phyloP scores from a whole-genome alignment of 2,113 vertebrate species.

The Cygnus buccinator region DNA sequence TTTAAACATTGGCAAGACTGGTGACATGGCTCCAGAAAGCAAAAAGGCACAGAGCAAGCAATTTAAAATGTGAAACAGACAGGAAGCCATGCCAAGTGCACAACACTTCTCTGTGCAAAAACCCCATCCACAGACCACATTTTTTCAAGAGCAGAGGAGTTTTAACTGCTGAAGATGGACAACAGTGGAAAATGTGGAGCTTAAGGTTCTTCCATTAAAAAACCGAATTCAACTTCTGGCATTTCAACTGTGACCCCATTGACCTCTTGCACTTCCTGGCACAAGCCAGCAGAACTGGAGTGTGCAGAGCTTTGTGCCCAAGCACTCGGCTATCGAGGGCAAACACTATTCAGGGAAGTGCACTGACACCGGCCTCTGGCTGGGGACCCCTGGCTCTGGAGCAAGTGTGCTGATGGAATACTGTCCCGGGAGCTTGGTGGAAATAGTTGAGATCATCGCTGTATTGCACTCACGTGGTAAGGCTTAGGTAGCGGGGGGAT shows the following conservation, averaged over 20 bases:
- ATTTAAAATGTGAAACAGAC: background rate
- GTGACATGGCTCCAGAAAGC: background rate
- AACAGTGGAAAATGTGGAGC: background rate
- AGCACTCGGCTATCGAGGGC: background rate
- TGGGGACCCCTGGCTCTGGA: background rate
- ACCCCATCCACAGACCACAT: accelerated
- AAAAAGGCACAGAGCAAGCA: background rate
- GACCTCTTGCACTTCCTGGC: too few species aligned
- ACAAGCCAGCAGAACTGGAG: background rate
- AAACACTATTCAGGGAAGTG: accelerated
- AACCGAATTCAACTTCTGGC: background rate
- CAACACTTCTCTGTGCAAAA: background rate
- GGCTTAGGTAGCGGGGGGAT: too few species aligned
- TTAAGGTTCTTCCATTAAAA: background rate
- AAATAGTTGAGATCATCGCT: background rate
- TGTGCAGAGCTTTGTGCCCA: background rate
- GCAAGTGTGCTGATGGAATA: accelerated
- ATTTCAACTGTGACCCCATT: background rate
- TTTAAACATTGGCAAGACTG: background rate
- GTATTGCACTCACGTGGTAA: too few species aligned
- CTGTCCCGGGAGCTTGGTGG: background rate
- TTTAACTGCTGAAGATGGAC: background rate
- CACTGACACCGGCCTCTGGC: background rate
- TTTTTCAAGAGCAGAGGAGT: background rate
- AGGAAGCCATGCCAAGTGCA: background rate